Evolutionary conservation across 2,888 invertebrate species (phyloP), one percentile per base, ranked within the genome.

Genomic region (Julus scandinavius): DNA sequence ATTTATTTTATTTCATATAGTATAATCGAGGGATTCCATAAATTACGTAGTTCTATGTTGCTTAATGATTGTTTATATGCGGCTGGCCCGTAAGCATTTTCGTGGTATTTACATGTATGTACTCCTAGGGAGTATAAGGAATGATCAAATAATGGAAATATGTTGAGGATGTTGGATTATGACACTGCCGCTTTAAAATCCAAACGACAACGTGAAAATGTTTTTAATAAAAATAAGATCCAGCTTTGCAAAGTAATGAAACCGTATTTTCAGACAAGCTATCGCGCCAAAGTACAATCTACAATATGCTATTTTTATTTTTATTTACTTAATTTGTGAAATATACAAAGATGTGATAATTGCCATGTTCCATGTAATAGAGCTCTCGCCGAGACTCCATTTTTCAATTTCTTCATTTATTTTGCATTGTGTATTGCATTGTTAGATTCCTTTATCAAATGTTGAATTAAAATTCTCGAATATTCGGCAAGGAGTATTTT

Each of bases 11-110:
- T 80, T 80, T 80, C 13, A 20, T 38, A 80, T 1, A 80, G 13
- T 80, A 80, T 38, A 80, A 80, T 80, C 80, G 13, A 15, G 80
- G 38, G 38, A 80, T 80, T 80, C 80, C 80, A 80, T 80, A 80
- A 80, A 38, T 15, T 72, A 20, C 15, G 2, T 29, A 80, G 13
- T 38, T 15, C 2, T 80, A 29, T 38, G 13, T 80, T 38, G 38
- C 15, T 80, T 80, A 38, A 38, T 38, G n/a, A 4, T 80, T 38
- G 38, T 38, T 80, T 38, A 72, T 72, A 15, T 80, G 80, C 80
- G 80, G 80, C 80, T 80, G 80, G 80, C 38, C 80, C 80, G 80
- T 13, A 80, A 80, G 38, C 29, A 72, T 9, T 11, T 20, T 20
- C n/a, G 63, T n/a, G 20, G 5, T n/a, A 63, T 63, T 7, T 7